These are phyloP conservation scores for Turdus rufiventris DNA, from an alignment of 2,113 vertebrate species.

Conservation along the genomic window DNA sequence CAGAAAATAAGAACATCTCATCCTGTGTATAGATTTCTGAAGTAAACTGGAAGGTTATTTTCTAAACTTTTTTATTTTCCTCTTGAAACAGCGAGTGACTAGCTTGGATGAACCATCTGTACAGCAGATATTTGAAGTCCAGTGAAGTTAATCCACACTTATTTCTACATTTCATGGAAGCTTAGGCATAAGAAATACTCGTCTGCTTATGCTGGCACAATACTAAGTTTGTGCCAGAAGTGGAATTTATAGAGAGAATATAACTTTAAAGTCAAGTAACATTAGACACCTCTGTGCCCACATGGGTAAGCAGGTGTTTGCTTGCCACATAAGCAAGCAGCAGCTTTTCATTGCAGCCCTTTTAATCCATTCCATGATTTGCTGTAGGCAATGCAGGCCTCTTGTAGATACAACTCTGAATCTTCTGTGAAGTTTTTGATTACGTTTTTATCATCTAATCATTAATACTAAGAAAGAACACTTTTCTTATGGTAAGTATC, in stretches of 20 bases:
- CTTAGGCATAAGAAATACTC: neutral
- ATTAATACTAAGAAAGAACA: fast-evolving
- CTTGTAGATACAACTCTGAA: neutral
- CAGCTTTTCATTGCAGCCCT: neutral
- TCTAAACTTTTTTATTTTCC: neutral
- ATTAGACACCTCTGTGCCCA: neutral
- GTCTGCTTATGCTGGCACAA: neutral
- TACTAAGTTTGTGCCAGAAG: neutral
- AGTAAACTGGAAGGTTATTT: neutral
- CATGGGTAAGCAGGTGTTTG: neutral
- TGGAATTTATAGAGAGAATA: neutral
- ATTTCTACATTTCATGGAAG: neutral
- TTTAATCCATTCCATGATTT: neutral
- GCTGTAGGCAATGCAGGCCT: neutral
- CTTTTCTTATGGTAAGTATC: neutral
- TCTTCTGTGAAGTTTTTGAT: neutral
- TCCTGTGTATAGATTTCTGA: neutral
- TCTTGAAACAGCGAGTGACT: neutral
- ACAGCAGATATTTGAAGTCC: neutral
- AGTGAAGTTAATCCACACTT: neutral
- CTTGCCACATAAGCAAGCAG: neutral
- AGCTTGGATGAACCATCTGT: neutral
- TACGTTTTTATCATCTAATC: neutral
- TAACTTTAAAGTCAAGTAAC: neutral
- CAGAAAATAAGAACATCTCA: neutral